These are phyloP conservation scores for Pararge aegeria DNA, from an alignment of 1,140 invertebrate genomes.

Conservation along the genomic window DNA sequence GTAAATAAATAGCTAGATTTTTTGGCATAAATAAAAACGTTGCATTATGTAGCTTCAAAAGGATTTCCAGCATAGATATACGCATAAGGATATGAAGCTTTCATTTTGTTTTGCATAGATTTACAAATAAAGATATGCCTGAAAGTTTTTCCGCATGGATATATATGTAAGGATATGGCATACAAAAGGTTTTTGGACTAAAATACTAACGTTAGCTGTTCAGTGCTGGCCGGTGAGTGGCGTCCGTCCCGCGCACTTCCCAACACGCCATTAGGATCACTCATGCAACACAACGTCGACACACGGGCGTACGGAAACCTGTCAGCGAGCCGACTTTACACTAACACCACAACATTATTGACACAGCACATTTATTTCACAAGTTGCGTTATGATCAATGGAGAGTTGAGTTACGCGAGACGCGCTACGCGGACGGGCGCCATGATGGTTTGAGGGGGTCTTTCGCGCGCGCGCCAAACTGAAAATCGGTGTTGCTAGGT, in stretches of 20 bases:
- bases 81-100: too few relatives aligned
- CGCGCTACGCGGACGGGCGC: slow-evolving; percentile 52
- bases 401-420: slow-evolving; percentile 41
- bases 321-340: slow-evolving; percentile 29
- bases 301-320: slow-evolving; percentile 44
- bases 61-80: too few relatives aligned
- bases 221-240: slow-evolving; percentile 69
- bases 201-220: slow-evolving; percentile 72
- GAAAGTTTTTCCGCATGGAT: too few relatives aligned
- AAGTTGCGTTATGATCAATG: slow-evolving; percentile 25
- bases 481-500: slow-evolving; percentile 42
- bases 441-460: slow-evolving; percentile 62
- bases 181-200: background rate
- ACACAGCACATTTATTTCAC: slow-evolving; percentile 30
- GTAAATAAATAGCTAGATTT: too few relatives aligned
- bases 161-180: too few relatives aligned
- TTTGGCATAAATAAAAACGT: too few relatives aligned
- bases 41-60: too few relatives aligned
- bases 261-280: slow-evolving; percentile 60
- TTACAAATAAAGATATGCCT: too few relatives aligned
- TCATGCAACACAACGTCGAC: slow-evolving; percentile 67
- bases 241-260: slow-evolving; percentile 61
- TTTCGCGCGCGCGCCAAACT: slow-evolving; percentile 74
- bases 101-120: too few relatives aligned
- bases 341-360: slow-evolving; percentile 65